These are phyloP conservation scores for Eulacestoma nigropectus DNA, from an alignment of 2,113 vertebrate genomes.

Conservation along the genomic window DNA sequence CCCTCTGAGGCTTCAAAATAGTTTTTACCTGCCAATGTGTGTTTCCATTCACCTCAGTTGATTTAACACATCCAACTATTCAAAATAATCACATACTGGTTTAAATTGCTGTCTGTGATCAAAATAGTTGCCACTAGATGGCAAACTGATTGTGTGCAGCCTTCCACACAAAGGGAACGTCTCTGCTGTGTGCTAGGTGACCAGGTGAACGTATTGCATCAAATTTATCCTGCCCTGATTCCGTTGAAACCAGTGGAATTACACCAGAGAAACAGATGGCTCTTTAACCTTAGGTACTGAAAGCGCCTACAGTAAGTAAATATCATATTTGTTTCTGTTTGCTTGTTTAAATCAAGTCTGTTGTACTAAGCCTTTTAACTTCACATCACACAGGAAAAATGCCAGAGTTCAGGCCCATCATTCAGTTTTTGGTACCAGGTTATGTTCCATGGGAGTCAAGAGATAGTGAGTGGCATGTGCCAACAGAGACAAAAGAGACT, in stretches of 20 bases:
- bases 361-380: conserved; percentile 18
- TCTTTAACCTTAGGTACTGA: conserved; percentile 34
- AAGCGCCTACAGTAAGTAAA: conserved; percentile 27
- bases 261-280: background rate
- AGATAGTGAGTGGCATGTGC: background rate
- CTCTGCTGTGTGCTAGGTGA: conserved; percentile 31
- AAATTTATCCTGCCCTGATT: background rate
- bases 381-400: conserved; percentile 2
- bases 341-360: conserved; percentile 23
- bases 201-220: conserved; percentile 28
- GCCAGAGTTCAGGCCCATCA: background rate
- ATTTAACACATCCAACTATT: background rate
- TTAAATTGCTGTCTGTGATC: conserved; percentile 31
- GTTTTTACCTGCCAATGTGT: background rate
- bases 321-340: conserved; percentile 29
- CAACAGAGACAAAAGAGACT: background rate
- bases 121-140: conserved; percentile 76
- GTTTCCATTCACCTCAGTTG: background rate
- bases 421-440: background rate
- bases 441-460: background rate
- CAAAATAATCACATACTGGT: background rate
- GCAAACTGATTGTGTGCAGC: conserved; percentile 66
- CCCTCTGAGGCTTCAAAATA: background rate
- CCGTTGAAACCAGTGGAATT: conserved; percentile 10
- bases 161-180: conserved; percentile 54